phyloP scores from a whole-genome alignment of 2,888 invertebrate genomes.

The Chamaedrilus cognettii region DNA sequence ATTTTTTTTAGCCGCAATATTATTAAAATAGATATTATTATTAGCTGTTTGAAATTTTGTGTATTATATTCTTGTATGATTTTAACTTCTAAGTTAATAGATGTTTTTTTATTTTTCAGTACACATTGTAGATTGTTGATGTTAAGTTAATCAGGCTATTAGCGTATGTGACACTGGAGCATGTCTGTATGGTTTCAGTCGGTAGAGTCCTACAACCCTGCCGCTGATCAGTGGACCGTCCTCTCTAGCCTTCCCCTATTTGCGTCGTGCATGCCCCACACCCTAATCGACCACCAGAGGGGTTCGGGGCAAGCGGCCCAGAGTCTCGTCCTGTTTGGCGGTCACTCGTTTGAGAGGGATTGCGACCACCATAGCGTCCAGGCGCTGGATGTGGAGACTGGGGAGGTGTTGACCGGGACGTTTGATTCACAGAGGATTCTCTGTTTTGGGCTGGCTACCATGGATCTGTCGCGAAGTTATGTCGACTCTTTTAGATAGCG shows the following conservation, averaged over 20 bases:
- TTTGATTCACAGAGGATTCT: conserved; percentile 19
- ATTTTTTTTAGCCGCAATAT: too few species aligned
- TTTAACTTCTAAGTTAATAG: too few species aligned
- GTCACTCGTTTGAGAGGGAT: conserved; percentile 29
- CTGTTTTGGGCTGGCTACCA: conserved; percentile 12
- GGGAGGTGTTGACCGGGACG: not conserved
- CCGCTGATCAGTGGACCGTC: conserved; percentile 38
- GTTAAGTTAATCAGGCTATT: too few species aligned
- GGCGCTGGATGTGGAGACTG: conserved; percentile 13
- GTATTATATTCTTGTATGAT: too few species aligned
- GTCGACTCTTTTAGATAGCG: conserved; percentile 14
- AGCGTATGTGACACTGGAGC: not conserved
- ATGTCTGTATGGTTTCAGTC: conserved; percentile 22
- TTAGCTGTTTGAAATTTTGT: too few species aligned
- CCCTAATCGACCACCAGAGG: too few species aligned
- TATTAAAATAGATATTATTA: too few species aligned
- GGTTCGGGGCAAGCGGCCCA: too few species aligned
- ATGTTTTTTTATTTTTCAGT: too few species aligned
- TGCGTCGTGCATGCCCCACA: conserved; percentile 30
- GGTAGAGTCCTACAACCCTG: conserved; percentile 37
- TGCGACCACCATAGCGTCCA: conserved; percentile 25
- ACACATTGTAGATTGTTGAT: too few species aligned
- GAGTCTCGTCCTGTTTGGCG: conserved; percentile 35
- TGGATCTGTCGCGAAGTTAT: conserved; percentile 15
- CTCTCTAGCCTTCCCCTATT: conserved; percentile 10